Evolutionary conservation across 2,113 vertebrate species (phyloP), one percentile per base, ranked within the genome.

Genomic region (Alethe castanea): DNA sequence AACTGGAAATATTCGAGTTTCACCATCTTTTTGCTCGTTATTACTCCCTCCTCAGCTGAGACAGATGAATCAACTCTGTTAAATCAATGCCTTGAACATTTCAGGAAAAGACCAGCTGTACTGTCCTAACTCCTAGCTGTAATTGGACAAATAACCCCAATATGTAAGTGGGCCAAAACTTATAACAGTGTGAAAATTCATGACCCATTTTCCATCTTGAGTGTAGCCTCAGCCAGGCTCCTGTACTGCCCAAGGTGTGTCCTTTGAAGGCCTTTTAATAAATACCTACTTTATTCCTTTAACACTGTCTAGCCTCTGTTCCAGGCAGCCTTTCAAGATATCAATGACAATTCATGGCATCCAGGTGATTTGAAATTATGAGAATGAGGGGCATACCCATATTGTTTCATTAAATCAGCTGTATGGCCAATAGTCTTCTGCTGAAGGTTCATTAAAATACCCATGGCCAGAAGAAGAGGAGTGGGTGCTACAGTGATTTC

Each of bases 151-250:
- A n/a, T 64, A 5, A 52, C 5, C 11, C 36, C 14, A 17, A n/a
- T 16, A 22, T 42, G 14, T 8, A 78, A 78, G 28, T 42, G 36
- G 6, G 6, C 24, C 18, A 64, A n/a, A 62, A 78, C 6, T 17
- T 64, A 8, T 5, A 52, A 52, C 52, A 11, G 24, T 0, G 6
- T 53, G 19, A 64, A 44, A 64, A 44, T 2, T 8, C 4, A 2
- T 44, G 14, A 64, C 1, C 6, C 4, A 0, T 42, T 0, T 0
- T 44, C 48, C 31, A 12, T 29, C 14, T 9, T 44, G 3, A 25
- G 15, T 8, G 2, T 53, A 65, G 31, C 12, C 14, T 35, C 5
- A 12, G 23, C 23, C 47, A 52, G 23, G 18, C 14, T 53, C 19
- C 35, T 44, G 19, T 29, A 19, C 19, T 35, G 31, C 31, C 19